A percentile compares a stretch with the other conserved stretches of the same genome.
Evolutionary conservation across 2,113 vertebrate genomes (phyloP).

Genomic region (Xyliphius kryptos): DNA sequence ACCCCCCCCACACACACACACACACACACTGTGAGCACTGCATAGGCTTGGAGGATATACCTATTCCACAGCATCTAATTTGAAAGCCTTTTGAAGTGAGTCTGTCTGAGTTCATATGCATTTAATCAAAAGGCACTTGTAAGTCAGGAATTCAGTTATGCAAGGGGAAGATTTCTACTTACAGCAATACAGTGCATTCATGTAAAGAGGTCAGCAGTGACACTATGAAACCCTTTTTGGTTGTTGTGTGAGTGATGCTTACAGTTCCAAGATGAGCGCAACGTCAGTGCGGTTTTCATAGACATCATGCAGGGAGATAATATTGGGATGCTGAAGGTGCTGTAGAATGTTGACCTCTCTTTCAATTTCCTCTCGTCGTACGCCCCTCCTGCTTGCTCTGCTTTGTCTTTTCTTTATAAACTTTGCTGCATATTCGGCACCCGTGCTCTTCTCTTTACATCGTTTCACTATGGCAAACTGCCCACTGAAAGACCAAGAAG

Average conservation of each 20-base stretch:
- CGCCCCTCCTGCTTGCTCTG: conserved; percentile 79
- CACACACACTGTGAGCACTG: conserved; percentile 19
- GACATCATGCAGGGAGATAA: conserved; percentile 82
- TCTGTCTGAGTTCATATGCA: too few relatives aligned
- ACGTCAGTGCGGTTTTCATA: conserved; percentile 93
- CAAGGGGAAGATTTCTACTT: too few relatives aligned
- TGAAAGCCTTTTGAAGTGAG: too few relatives aligned
- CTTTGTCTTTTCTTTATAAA: conserved; percentile 94
- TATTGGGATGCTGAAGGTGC: conserved; percentile 80
- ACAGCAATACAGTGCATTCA: too few relatives aligned
- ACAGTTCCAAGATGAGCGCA: conserved; percentile 95
- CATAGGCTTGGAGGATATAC: too few relatives aligned
- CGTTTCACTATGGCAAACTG: conserved; percentile 94
- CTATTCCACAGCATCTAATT: too few relatives aligned
- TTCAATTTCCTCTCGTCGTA: conserved; percentile 83
- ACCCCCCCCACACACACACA: conserved; percentile 37
- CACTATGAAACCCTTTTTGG: background rate
- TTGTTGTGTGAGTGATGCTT: conserved; percentile 63
- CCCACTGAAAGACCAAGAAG: conserved; percentile 74
- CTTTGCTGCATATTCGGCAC: conserved; percentile 80
- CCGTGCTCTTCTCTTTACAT: conserved; percentile 77
- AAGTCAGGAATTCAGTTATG: too few relatives aligned
- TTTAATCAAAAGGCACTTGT: too few relatives aligned
- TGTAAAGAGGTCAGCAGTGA: background rate
- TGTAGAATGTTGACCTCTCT: conserved; percentile 88